A percentile compares a stretch with the other conserved stretches of the same genome.
phyloP scores from a whole-genome alignment of 2,888 invertebrate species.

The Melanophora roralis region DNA sequence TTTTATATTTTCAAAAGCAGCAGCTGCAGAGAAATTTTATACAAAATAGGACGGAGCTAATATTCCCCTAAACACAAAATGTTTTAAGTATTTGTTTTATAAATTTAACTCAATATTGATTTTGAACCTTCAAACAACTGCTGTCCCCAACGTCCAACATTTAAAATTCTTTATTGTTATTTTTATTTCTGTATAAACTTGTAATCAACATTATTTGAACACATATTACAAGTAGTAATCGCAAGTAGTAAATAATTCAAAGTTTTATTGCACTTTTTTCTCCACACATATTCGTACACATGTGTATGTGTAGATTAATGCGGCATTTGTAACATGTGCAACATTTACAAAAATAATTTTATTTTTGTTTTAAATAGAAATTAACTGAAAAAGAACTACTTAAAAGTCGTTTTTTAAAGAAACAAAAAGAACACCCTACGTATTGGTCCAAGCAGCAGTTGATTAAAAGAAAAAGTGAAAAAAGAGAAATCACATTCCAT shows the following conservation, averaged over 20 bases:
- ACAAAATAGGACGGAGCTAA: too few relatives aligned
- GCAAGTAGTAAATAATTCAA: slow-evolving; percentile 35
- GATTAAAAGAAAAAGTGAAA: slow-evolving; percentile 7
- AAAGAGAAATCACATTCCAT: slow-evolving; percentile 57
- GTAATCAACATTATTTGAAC: slow-evolving; percentile 34
- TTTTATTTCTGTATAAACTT: slow-evolving; percentile 40
- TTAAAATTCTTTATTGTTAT: slow-evolving; percentile 26
- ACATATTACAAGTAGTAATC: slow-evolving; percentile 23
- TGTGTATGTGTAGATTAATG: slow-evolving; percentile 2
- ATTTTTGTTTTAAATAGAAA: slow-evolving; percentile 14
- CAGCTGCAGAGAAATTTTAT: too few relatives aligned
- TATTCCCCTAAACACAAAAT: too few relatives aligned
- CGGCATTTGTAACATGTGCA: slow-evolving; percentile 54
- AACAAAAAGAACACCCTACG: neutral
- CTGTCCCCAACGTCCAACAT: neutral
- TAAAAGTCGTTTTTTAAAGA: neutral
- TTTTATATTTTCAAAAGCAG: too few relatives aligned
- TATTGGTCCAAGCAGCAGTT: neutral
- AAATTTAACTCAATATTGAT: too few relatives aligned
- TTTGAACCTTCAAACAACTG: neutral
- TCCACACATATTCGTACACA: too few relatives aligned
- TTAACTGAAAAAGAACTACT: slow-evolving; percentile 38
- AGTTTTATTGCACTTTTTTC: slow-evolving; percentile 11
- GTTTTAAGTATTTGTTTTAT: too few relatives aligned
- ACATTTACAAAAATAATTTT: slow-evolving; percentile 16